A percentile compares a stretch with the other conserved stretches of the same genome.
These are phyloP conservation scores for Fregata magnificens DNA, from an alignment of 2,113 vertebrate genomes.

Conservation along the genomic window DNA sequence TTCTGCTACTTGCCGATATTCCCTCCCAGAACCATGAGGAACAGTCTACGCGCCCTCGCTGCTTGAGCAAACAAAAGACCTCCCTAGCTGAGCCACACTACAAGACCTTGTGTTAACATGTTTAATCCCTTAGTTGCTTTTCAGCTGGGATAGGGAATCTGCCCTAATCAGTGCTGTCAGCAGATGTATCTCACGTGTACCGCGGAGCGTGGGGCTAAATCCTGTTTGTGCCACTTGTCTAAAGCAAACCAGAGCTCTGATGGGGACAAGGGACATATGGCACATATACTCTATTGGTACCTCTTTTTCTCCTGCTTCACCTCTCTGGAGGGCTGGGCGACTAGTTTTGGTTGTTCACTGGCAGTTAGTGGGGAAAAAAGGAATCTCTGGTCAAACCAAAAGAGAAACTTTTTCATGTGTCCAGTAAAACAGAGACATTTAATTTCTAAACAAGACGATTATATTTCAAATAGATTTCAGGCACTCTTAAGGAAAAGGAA, in stretches of 20 bases:
- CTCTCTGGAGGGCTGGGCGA: background rate
- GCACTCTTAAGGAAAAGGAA: background rate
- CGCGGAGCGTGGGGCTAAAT: accelerated
- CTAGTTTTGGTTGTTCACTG: background rate
- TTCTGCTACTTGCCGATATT: background rate
- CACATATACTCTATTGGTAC: accelerated
- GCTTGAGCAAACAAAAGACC: background rate
- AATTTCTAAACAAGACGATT: background rate
- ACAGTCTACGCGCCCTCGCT: accelerated
- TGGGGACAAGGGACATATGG: background rate
- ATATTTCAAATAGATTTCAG: background rate
- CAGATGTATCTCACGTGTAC: background rate
- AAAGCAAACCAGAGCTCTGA: background rate
- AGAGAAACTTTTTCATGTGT: background rate
- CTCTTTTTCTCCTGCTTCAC: background rate
- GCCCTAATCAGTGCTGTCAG: background rate
- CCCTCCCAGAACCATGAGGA: accelerated
- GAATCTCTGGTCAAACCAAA: background rate
- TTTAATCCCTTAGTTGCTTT: background rate
- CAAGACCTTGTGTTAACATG: background rate
- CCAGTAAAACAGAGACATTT: background rate
- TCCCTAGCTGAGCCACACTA: background rate
- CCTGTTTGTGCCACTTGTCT: background rate
- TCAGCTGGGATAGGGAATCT: background rate
- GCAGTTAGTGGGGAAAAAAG: accelerated